Conservation (phyloP, 1,140 invertebrate genomes). For the Drosophila saltans region DNA sequence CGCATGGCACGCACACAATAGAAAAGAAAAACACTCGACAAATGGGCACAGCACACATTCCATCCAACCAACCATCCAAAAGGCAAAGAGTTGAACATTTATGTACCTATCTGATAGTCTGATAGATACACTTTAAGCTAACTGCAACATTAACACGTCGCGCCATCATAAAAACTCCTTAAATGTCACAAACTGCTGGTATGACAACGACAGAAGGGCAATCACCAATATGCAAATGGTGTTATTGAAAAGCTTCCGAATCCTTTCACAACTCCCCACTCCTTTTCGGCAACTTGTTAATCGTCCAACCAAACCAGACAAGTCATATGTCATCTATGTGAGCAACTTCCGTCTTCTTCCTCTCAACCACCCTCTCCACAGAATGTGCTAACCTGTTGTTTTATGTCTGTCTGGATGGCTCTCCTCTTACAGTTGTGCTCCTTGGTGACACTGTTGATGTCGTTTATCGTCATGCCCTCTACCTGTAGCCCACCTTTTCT, state of each 20-base stretch:
- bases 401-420: background rate
- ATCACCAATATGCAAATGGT: conserved; percentile 49
- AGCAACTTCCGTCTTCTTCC: conserved; percentile 24
- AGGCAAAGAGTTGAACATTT: conserved; percentile 47
- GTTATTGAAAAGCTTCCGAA: conserved; percentile 52
- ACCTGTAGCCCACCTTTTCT: no score
- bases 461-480: conserved; percentile 34
- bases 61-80: conserved; percentile 21
- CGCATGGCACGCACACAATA: conserved; percentile 56
- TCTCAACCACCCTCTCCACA: conserved; percentile 23
- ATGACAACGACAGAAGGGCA: conserved; percentile 27
- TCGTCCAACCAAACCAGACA: conserved; percentile 54
- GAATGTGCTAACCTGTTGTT: conserved; percentile 29
- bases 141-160: conserved; percentile 65
- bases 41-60: conserved; percentile 67
- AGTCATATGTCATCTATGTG: conserved; percentile 64
- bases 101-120: conserved; percentile 20
- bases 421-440: background rate
- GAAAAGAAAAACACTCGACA: conserved; percentile 65
- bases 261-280: background rate
- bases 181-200: conserved; percentile 49
- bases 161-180: conserved; percentile 62
- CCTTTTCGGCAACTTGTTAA: conserved; percentile 44
- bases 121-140: conserved; percentile 29
- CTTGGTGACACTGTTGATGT: conserved; percentile 31